These are phyloP conservation scores for Diabrotica virgifera DNA, from an alignment of 1,140 invertebrate genomes.

Conservation along the genomic window DNA sequence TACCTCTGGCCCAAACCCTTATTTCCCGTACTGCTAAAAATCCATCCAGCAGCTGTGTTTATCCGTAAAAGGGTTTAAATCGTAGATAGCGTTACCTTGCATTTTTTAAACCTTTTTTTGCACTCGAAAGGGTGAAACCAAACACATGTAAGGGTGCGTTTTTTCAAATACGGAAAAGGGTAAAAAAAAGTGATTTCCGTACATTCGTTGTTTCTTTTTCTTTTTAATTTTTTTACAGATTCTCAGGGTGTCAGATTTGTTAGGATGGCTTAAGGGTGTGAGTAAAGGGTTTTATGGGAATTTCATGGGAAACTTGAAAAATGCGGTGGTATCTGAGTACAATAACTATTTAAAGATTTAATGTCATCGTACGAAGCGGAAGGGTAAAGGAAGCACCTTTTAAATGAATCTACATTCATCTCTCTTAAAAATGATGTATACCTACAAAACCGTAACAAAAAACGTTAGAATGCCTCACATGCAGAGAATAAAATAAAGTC, in stretches of 20 bases:
- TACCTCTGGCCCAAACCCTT: constrained; percentile 10
- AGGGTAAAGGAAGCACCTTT: too few relatives aligned
- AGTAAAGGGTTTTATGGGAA: constrained; percentile 12
- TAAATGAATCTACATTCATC: too few relatives aligned
- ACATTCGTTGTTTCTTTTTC: constrained; percentile 7
- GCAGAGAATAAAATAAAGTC: too few relatives aligned
- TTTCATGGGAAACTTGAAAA: too few relatives aligned
- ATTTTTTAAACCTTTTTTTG: constrained; percentile 26
- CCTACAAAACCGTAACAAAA: too few relatives aligned
- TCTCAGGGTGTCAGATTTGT: constrained; percentile 20
- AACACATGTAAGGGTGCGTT: constrained; percentile 16
- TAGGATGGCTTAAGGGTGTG: background rate
- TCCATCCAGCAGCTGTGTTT: constrained; percentile 30
- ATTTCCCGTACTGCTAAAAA: constrained; percentile 21
- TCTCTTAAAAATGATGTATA: too few relatives aligned
- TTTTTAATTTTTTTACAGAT: constrained; percentile 2
- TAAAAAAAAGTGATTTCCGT: constrained; percentile 19
- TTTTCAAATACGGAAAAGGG: constrained; percentile 21
- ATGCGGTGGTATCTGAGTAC: too few relatives aligned
- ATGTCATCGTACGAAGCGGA: too few relatives aligned
- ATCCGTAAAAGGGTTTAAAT: constrained; percentile 31
- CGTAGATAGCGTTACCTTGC: constrained; percentile 27
- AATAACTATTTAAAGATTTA: too few relatives aligned
- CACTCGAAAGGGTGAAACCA: constrained; percentile 20
- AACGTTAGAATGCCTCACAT: too few relatives aligned